These are phyloP conservation scores for Ondatra zibethicus DNA, from an alignment of 2,113 vertebrate species.

Conservation along the genomic window DNA sequence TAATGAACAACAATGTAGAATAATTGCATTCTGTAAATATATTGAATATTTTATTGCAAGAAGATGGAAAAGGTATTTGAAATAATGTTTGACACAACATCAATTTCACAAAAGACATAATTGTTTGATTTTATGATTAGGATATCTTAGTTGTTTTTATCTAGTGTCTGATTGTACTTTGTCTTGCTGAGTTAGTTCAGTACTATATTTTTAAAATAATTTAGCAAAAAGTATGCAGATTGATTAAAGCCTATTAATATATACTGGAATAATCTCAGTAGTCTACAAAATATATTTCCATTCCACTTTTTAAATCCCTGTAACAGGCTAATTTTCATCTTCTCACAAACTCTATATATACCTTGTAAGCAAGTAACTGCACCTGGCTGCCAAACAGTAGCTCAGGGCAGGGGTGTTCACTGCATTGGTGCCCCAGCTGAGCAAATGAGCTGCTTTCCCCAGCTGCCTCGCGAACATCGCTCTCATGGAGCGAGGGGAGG, in stretches of 20 bases:
- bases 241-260: neutral
- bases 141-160: neutral
- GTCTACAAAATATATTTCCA: constrained; percentile 1
- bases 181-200: neutral
- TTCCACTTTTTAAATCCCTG: neutral
- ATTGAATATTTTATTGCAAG: neutral
- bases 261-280: neutral
- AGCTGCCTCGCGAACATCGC: constrained; percentile 69
- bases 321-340: neutral
- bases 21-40: neutral
- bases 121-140: constrained; percentile 19
- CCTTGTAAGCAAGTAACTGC: neutral
- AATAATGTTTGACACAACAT: neutral
- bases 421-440: neutral
- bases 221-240: neutral
- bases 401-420: neutral
- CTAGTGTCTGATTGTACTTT: neutral
- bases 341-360: neutral
- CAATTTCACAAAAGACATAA: neutral
- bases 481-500: neutral
- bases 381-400: neutral
- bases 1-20: neutral
- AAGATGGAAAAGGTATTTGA: neutral
- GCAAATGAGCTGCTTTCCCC: constrained; percentile 69
- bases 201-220: neutral